phyloP scores from a whole-genome alignment of 1,140 invertebrate genomes.

The Drosophila lacteicornis region DNA sequence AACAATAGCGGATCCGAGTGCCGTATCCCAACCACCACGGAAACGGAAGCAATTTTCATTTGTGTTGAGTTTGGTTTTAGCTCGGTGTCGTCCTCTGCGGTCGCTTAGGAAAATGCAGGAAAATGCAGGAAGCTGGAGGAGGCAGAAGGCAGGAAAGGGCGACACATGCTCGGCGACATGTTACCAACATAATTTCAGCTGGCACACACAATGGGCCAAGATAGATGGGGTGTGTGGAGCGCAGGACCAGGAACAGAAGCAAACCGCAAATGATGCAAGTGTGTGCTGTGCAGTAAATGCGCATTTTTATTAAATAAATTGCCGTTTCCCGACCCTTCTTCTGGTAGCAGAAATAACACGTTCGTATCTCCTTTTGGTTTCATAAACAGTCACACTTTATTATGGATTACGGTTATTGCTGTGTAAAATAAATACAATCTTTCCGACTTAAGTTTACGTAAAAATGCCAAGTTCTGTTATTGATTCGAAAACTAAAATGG shows the following conservation, averaged over 20 bases:
- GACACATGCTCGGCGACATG: slow-evolving; percentile 72
- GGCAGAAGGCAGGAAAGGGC: slow-evolving; percentile 1
- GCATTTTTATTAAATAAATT: slow-evolving; percentile 78
- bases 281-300: slow-evolving; percentile 45
- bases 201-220: slow-evolving; percentile 65
- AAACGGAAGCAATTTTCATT: slow-evolving; percentile 83
- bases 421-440: slow-evolving; percentile 63
- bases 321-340: slow-evolving; percentile 12
- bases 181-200: slow-evolving; percentile 76
- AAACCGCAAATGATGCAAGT: slow-evolving; percentile 73
- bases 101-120: slow-evolving; percentile 42
- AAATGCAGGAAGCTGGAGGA: background rate
- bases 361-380: slow-evolving; percentile 33
- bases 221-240: slow-evolving; percentile 24
- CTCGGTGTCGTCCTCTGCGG: slow-evolving; percentile 58
- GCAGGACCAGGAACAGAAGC: slow-evolving; percentile 25
- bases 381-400: slow-evolving; percentile 77
- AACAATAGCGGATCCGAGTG: slow-evolving; percentile 64
- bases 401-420: slow-evolving; percentile 62
- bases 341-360: background rate
- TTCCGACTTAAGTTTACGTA: slow-evolving; percentile 36
- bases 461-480: slow-evolving; percentile 57
- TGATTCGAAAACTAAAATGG: slow-evolving; percentile 27
- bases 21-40: slow-evolving; percentile 52
- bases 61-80: slow-evolving; percentile 73